A percentile compares a stretch with the other conserved stretches of the same genome.
Conservation (phyloP, 2,888 invertebrate species). For the Anaspis maculata region DNA sequence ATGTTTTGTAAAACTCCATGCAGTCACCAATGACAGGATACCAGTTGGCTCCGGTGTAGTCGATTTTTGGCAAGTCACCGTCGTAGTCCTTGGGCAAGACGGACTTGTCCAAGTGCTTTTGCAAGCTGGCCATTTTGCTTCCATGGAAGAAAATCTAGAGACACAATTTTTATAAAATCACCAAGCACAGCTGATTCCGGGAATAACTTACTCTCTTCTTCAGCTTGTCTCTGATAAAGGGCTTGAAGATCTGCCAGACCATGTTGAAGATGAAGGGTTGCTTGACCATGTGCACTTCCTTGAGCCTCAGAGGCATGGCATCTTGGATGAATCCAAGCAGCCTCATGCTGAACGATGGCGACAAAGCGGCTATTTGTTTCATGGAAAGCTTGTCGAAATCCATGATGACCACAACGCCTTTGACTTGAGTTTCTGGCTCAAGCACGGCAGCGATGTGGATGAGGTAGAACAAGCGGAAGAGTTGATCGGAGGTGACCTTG, state of each 20-base stretch:
- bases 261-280: slow-evolving; percentile 77
- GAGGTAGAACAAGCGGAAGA: slow-evolving; percentile 72
- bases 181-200: too few species aligned
- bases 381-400: slow-evolving; percentile 71
- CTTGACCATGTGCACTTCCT: slow-evolving; percentile 80
- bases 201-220: slow-evolving; percentile 56
- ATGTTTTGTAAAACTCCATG: slow-evolving; percentile 56
- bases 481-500: slow-evolving; percentile 62
- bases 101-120: slow-evolving; percentile 59
- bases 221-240: slow-evolving; percentile 71
- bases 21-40: slow-evolving; percentile 59
- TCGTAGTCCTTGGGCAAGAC: slow-evolving; percentile 70
- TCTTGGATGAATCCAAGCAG: slow-evolving; percentile 78
- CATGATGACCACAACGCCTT: slow-evolving; percentile 74
- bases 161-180: background rate
- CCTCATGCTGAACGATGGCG: slow-evolving; percentile 67
- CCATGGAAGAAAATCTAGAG: slow-evolving; percentile 77
- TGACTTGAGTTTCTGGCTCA: slow-evolving; percentile 72
- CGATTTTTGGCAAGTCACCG: slow-evolving; percentile 62
- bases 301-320: slow-evolving; percentile 75
- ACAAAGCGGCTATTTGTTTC: slow-evolving; percentile 60
- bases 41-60: slow-evolving; percentile 74
- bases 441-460: slow-evolving; percentile 71
- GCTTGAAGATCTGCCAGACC: slow-evolving; percentile 80
- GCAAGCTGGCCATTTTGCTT: slow-evolving; percentile 65